Base-by-base conservation (phyloP, 2,113 vertebrate genomes). In the Xiphophorus couchianus region DNA sequence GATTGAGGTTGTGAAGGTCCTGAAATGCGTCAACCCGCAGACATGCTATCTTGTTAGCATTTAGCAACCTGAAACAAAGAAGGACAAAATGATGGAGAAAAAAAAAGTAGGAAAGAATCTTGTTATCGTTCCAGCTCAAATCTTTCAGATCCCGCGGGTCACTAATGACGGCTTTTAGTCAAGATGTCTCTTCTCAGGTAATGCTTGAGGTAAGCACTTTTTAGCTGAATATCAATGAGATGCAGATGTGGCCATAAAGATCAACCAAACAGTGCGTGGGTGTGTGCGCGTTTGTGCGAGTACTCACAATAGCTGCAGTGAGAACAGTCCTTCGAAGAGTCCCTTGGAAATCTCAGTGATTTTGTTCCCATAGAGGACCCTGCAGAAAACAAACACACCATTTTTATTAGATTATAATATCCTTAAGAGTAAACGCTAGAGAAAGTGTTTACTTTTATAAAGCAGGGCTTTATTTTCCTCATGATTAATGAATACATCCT, bases 21-120 rank as follows among this genome's bases (percentile, higher is more conserved):
- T 99, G 97, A 94, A 99, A 99, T n/a, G 98, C 96, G 75, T 99
- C 98, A 78, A 99, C 97, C 29, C 98, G 95, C 66, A 99, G 94
- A 89, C 98, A 99, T 39, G 97, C 98, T 89, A 99, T 98, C 95
- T 99, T 99, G 94, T 99, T 99, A 87, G 98, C 98, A 91, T 99
- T 99, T 90, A 99, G 89, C 85, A 99, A 95, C 91, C 98, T 99
- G 95, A 90, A 76, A 83, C 67, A 80, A 19, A 76, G 74, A 37
- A 81, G 69, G 63, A 69, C 2, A 67, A 35, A 31, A 48, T 61
- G 62, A 17, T 22, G 25, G 68, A 65, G 30, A 69, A 44, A 17
- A 30, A 62, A 37, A 19, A 37, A 17, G 14, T n/a, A 28, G 30
- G 73, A 61, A 79, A 64, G 62, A 70, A 37, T 83, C 30, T 58